phyloP scores from a whole-genome alignment of 2,797 vertebrate genomes.

The Liparis tanakae region DNA sequence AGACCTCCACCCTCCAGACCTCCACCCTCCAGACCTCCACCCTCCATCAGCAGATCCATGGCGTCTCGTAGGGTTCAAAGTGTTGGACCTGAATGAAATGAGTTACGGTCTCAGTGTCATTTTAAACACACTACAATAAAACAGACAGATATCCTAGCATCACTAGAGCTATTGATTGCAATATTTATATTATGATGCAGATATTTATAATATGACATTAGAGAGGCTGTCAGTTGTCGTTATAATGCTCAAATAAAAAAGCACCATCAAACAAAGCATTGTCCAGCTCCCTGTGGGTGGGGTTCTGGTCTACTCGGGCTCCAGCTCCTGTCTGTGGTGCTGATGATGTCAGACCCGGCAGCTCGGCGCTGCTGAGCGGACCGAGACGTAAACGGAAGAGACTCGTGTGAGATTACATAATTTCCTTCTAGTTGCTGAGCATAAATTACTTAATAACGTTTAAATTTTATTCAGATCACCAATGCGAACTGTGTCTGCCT shows the following conservation, averaged over 20 bases:
- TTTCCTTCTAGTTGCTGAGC: constrained; percentile 13
- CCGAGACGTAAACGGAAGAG: constrained; percentile 29
- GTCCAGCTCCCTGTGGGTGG: neutral
- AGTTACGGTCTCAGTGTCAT: neutral
- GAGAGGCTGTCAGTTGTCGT: neutral
- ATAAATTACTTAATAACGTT: constrained; percentile 22
- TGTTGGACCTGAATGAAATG: neutral
- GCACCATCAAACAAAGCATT: too few relatives aligned
- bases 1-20: too few relatives aligned
- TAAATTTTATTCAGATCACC: constrained; percentile 19
- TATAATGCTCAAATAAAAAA: neutral
- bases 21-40: too few relatives aligned
- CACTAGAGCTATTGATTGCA: neutral
- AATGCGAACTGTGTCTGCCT: constrained; percentile 2
- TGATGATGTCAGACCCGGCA: constrained; percentile 5
- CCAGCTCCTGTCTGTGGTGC: neutral
- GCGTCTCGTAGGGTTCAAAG: too few relatives aligned
- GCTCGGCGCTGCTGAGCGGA: neutral
- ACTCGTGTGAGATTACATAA: constrained; percentile 13
- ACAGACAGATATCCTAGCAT: neutral
- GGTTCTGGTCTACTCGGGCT: constrained; percentile 1
- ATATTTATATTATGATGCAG: neutral
- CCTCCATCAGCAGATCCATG: too few relatives aligned
- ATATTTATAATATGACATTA: neutral
- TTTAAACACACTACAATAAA: constrained; percentile 5